Conservation (phyloP, 1,140 invertebrate genomes). For the Hypothenemus hampei region DNA sequence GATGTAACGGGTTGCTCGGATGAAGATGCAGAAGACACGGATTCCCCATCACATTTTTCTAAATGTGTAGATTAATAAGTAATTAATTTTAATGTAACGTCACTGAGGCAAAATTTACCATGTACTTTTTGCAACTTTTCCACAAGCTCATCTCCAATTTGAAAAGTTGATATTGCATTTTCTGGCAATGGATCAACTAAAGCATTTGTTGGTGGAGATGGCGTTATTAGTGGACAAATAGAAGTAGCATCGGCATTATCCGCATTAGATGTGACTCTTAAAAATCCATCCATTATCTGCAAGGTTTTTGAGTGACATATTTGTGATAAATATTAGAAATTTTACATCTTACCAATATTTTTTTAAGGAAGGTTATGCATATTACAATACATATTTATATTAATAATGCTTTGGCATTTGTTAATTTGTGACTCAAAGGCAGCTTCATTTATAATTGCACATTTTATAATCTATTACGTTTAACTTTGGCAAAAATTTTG, state of each 20-base stretch:
- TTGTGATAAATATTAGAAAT: not conserved
- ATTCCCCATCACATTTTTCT: slow-evolving; percentile 33
- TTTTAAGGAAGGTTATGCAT: too few species aligned
- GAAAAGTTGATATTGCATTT: slow-evolving; percentile 29
- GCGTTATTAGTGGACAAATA: slow-evolving; percentile 52
- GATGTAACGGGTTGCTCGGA: slow-evolving; percentile 48
- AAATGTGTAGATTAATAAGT: not conserved
- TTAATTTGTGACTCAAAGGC: too few species aligned
- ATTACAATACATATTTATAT: too few species aligned
- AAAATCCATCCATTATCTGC: slow-evolving; percentile 33
- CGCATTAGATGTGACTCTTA: slow-evolving; percentile 29
- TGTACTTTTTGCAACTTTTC: slow-evolving; percentile 44
- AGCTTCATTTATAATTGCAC: too few species aligned
- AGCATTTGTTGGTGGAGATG: slow-evolving; percentile 47
- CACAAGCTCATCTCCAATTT: slow-evolving; percentile 38
- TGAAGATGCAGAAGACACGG: slow-evolving; percentile 48
- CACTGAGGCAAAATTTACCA: slow-evolving; percentile 26
- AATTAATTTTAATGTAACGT: not conserved
- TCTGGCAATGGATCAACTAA: slow-evolving; percentile 50
- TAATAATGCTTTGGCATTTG: too few species aligned
- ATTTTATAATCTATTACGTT: too few species aligned
- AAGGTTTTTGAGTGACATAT: not conserved
- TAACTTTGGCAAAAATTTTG: too few species aligned
- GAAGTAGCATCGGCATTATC: slow-evolving; percentile 54
- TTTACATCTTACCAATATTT: too few species aligned